Evolutionary conservation across 53 echinoderm and acorn worm species (phyloP), one percentile per base, ranked within the genome.

Genomic region (Echinometra lucunter): DNA sequence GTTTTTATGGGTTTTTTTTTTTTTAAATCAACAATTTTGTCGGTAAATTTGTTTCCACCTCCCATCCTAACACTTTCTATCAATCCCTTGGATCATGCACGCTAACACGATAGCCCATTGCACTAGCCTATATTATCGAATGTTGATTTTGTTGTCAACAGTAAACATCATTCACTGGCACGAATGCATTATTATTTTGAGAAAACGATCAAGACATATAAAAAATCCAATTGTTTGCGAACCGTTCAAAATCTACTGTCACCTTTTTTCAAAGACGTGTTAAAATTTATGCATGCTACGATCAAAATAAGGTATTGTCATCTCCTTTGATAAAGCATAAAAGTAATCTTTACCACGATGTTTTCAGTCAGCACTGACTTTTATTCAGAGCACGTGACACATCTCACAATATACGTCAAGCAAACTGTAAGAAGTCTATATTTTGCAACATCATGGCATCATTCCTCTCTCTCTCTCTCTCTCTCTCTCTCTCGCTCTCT

Each of bases 381-480:
- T 9, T 53, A 53, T 63, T 63, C 63, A 63, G 63, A 63, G 63
- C 63, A 63, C 63, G 21, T 63, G 63, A 63, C 63, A 63, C 27
- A 0, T 19, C 25, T 63, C 63, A 27, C 63, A 23, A 25, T 63
- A 63, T 25, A 63, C 63, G 63, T 19, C 19, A 63, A 63, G 63
- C 63, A 25, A 63, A 27, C 16, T 28, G 72, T 35, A 72, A 35
- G 72, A 34, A 35, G 72, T 72, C 72, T 72, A 72, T 72, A 72
- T 81, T 81, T 81, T 81, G 81, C 81, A 42, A 44, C 81, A 81
- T 81, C 81, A 81, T 81, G n/a, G n/a, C n/a, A n/a, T n/a, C n/a
- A n/a, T n/a, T n/a, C n/a, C n/a, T n/a, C n/a, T n/a, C n/a, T n/a
- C n/a, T n/a, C n/a, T n/a, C n/a, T n/a, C n/a, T n/a, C n/a, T 53